Evolutionary conservation across 2,113 vertebrate species (phyloP).

Genomic region (Ageneiosus marmoratus): DNA sequence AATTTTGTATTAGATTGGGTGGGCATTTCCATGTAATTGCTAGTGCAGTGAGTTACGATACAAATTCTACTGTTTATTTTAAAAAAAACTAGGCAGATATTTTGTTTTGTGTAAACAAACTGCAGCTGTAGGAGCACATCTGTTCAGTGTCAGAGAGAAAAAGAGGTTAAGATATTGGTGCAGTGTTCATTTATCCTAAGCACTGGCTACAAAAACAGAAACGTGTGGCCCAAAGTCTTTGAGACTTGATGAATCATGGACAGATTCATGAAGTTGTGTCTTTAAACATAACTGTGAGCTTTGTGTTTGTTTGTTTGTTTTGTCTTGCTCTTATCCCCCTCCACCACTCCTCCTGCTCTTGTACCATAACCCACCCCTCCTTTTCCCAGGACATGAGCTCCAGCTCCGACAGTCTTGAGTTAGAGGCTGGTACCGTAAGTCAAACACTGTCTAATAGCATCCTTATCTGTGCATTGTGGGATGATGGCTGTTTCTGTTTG

Average conservation of each 20-base stretch:
- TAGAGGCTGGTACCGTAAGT: slow-evolving; percentile 87
- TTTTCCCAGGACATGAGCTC: slow-evolving; percentile 88
- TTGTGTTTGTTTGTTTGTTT: slow-evolving; percentile 46
- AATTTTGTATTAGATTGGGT: neutral
- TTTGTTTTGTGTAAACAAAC: neutral
- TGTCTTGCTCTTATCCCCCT: slow-evolving; percentile 60
- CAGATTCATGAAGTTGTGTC: slow-evolving; percentile 12
- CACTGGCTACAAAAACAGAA: slow-evolving; percentile 24
- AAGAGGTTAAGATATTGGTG: neutral
- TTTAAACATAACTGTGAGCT: slow-evolving; percentile 28
- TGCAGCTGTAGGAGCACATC: neutral
- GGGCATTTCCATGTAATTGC: neutral
- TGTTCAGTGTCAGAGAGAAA: neutral
- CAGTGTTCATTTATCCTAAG: neutral
- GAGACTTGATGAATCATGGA: slow-evolving; percentile 22
- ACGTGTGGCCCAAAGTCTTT: slow-evolving; percentile 8
- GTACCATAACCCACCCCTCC: slow-evolving; percentile 60
- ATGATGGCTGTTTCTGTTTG: slow-evolving; percentile 63
- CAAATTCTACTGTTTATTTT: neutral
- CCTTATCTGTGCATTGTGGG: slow-evolving; percentile 66
- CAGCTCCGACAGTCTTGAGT: slow-evolving; percentile 86
- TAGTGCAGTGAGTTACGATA: neutral
- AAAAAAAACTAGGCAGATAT: too few species aligned
- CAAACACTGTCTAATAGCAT: slow-evolving; percentile 55
- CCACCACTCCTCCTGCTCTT: slow-evolving; percentile 69